Evolutionary conservation across 53 echinoderm and acorn worm genomes (phyloP), one percentile per base, ranked within the genome.

Genomic region (Actinopyga echinites): DNA sequence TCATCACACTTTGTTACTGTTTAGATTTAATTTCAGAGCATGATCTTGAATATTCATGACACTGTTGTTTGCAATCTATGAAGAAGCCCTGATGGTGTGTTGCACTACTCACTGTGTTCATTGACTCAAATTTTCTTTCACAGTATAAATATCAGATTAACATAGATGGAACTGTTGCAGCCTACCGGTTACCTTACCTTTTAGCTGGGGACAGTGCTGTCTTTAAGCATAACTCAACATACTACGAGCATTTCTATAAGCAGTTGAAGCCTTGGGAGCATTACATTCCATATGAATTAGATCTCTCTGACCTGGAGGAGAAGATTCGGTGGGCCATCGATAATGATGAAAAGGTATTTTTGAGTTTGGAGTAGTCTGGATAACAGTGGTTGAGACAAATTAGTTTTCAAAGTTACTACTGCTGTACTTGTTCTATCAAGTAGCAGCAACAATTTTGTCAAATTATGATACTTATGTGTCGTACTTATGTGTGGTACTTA

Each of bases 91-190:
- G 8, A 40, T 8, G 40, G 7, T 40, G 8, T 40, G 40, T 8
- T 40, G 6, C 7, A 40, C 40, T 40, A 40, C 17, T 6, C 10
- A 24, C 40, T 20, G 6, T 71, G 40, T 0, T 36, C 8, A 17
- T 12, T 55, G 2, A 17, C 9, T 25, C 23, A 25, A 34, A 64
- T 77, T 0, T 24, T 68, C 54, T 61, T 28, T 30, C 86, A 2
- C 75, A 97, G 97, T 97, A 90, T 86, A 97, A 97, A 60, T 97
- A 94, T 79, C 97, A 97, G 77, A 92, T 97, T 36, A 97, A 95
- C 85, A 90, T 97, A 5, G 97, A 97, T 84, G 97, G 97, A 3
- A 97, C 97, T 0, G 97, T 97, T n/a, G 97, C 97, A 28, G 97
- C 97, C 0, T 97, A 97, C 85, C 84, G 97, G 31, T 54, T 97